Evolutionary conservation across 2,797 vertebrate genomes (phyloP), one percentile per base, ranked within the genome.

Genomic region (Sebastes oblongus): DNA sequence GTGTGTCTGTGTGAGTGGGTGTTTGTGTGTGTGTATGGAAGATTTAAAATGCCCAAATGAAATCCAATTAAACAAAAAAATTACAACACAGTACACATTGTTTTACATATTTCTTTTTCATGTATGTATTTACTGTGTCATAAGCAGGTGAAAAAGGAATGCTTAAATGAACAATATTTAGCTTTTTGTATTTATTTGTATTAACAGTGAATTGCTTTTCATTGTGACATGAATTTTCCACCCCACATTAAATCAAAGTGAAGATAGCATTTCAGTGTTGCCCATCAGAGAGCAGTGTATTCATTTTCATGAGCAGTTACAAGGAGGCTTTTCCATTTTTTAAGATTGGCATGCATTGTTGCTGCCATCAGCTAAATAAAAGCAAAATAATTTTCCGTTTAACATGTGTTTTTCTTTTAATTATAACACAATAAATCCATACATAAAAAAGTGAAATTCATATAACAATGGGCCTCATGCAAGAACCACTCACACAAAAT

Each of bases 1-100:
- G 22, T 54, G 59, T 59, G 69, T 67, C 18, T 61, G 34, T 42
- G 25, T 46, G 73, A 54, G 4, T 64, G 25, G 66, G 61, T 16
- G 56, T 0, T 1, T 16, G 50, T 0, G 4, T 6, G 20, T 67
- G 61, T 16, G 59, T 0, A 7, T 16, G 30, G 52, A 56, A 18
- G 50, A 36, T 70, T 72, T 34, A 1, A 36, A 30, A 68, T 20
- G 46, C 6, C 27, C 0, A 0, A 55, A 67, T 64, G 6, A 24
- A 52, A 27, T 62, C n/a, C 4, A 36, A 27, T 27, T 34, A 52
- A 39, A 75, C 30, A 34, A 24, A 30, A 42, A 42, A 42, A 42
- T 42, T 46, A 46, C 42, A 46, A 42, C 13, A 55, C 52, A 75
- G 4, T 12, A 46, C 0, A 13, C 5, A 8, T 42, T 9, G 16